phyloP scores from a whole-genome alignment of 2,113 vertebrate genomes.

The Notothenia rossii region DNA sequence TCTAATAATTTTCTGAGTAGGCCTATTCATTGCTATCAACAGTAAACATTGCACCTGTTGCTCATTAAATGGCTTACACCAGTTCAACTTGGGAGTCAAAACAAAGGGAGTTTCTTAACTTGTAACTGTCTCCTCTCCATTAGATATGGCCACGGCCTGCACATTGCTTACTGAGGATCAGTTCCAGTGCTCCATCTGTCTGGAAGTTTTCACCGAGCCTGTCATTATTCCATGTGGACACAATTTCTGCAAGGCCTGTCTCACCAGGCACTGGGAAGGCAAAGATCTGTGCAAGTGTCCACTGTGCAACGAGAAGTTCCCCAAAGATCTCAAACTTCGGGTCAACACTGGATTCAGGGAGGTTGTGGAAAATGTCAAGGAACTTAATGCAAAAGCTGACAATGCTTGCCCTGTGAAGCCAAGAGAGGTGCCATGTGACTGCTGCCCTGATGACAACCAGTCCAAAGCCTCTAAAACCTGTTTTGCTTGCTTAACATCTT shows the following conservation, averaged over 20 bases:
- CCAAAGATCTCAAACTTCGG: conserved; percentile 47
- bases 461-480: conserved; percentile 63
- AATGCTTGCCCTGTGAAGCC: not conserved
- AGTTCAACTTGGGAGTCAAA: not conserved
- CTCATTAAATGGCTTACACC: not conserved
- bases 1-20: not conserved
- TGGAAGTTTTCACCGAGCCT: conserved; percentile 58
- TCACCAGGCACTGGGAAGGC: conserved; percentile 47
- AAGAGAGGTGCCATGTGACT: conserved; percentile 65
- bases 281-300: conserved; percentile 52
- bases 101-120: not conserved
- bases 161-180: conserved; percentile 52
- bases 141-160: conserved; percentile 49
- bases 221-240: conserved; percentile 68
- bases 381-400: not conserved
- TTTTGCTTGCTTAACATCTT: conserved; percentile 59
- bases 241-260: conserved; percentile 66
- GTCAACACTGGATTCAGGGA: conserved; percentile 61
- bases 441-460: conserved; percentile 33
- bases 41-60: not conserved
- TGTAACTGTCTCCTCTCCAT: not conserved
- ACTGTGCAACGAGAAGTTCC: conserved; percentile 54
- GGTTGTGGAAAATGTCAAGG: conserved; percentile 62
- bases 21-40: not conserved
- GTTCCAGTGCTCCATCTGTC: conserved; percentile 61